phyloP scores from a whole-genome alignment of 2,113 vertebrate species.

The Corythoichthys haematopterus region DNA sequence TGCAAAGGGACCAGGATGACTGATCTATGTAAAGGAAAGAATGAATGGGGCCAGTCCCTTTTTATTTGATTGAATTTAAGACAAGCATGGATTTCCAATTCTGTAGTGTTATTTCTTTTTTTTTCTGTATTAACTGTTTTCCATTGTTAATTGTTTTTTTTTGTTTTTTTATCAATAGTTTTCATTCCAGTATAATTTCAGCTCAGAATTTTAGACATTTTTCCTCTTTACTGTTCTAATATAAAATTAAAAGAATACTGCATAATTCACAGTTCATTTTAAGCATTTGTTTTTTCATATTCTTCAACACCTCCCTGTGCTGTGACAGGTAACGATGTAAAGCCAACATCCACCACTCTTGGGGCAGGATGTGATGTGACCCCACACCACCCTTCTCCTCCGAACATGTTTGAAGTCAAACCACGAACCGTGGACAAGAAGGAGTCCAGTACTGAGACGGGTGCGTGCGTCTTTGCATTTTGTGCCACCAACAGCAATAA shows the following conservation, averaged over 20 bases:
- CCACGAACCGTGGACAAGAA: slow-evolving; percentile 81
- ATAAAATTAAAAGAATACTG: background rate
- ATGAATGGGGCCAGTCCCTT: no score
- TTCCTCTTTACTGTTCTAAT: background rate
- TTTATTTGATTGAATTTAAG: no score
- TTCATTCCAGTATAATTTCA: background rate
- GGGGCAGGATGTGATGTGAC: slow-evolving; percentile 59
- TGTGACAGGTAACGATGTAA: slow-evolving; percentile 34
- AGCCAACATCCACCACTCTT: slow-evolving; percentile 3
- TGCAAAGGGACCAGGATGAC: no score
- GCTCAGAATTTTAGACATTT: background rate
- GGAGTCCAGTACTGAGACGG: slow-evolving; percentile 80
- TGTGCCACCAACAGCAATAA: background rate
- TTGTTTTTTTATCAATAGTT: background rate
- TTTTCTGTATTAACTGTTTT: background rate
- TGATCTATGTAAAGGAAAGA: no score
- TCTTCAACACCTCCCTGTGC: background rate
- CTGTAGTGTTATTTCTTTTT: background rate
- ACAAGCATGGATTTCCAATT: background rate
- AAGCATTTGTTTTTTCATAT: background rate
- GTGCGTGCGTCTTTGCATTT: slow-evolving; percentile 54
- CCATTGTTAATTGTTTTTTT: no score
- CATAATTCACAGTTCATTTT: background rate
- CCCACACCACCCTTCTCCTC: slow-evolving; percentile 11
- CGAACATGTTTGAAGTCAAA: slow-evolving; percentile 79